Evolutionary conservation across 2,888 invertebrate genomes (phyloP).

Genomic region (Mythimna albipuncta): DNA sequence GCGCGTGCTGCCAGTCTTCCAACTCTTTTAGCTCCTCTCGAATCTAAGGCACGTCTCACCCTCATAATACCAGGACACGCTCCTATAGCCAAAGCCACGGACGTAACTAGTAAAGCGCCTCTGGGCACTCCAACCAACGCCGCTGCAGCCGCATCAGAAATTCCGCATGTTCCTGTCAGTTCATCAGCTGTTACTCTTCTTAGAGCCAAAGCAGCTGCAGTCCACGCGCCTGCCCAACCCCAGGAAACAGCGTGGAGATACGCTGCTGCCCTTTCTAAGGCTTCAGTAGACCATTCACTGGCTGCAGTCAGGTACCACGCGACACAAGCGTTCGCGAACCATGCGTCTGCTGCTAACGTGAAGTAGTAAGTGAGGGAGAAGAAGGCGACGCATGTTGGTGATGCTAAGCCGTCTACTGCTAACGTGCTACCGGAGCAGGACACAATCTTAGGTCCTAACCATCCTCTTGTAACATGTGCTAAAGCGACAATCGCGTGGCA

Average conservation of each 20-base stretch:
- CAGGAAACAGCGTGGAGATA: conserved; percentile 97
- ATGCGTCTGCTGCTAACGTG: conserved; percentile 94
- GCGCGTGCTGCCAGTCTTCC: conserved; percentile 94
- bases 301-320: conserved; percentile 98
- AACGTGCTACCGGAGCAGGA: conserved; percentile 81
- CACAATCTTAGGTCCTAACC: conserved; percentile 85
- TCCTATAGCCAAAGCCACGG: conserved; percentile 93
- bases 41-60: conserved; percentile 91
- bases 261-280: conserved; percentile 95
- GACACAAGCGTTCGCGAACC: conserved; percentile 97
- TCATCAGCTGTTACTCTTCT: conserved; percentile 95
- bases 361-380: conserved; percentile 95
- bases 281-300: conserved; percentile 98
- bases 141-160: conserved; percentile 91
- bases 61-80: conserved; percentile 95
- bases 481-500: conserved; percentile 96
- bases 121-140: conserved; percentile 92
- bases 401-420: conserved; percentile 87
- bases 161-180: conserved; percentile 95
- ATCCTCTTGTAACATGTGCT: conserved; percentile 93
- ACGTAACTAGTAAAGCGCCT: conserved; percentile 92
- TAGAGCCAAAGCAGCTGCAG: conserved; percentile 95
- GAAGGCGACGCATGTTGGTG: conserved; percentile 93
- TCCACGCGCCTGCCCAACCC: conserved; percentile 96
- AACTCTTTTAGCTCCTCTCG: conserved; percentile 92